These are phyloP conservation scores for Drosophila engyochracea DNA, from an alignment of 2,888 invertebrate species.

Conservation along the genomic window DNA sequence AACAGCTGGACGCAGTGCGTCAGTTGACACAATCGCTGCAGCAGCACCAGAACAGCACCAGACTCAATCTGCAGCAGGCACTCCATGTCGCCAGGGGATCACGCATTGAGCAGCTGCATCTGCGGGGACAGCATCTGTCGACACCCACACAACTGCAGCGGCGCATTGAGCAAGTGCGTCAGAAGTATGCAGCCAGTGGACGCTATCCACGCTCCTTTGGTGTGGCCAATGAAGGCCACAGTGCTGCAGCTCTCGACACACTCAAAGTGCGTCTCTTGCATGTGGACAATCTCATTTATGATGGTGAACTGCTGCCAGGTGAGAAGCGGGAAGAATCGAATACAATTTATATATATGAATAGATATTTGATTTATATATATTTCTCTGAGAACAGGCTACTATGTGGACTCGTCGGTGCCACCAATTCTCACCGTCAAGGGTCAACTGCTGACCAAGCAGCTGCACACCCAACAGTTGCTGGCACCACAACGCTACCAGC, in stretches of 20 bases:
- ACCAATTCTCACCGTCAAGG: constrained; percentile 58
- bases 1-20: constrained; percentile 66
- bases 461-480: constrained; percentile 67
- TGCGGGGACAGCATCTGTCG: constrained; percentile 58
- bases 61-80: constrained; percentile 29
- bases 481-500: constrained; percentile 46
- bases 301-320: constrained; percentile 76
- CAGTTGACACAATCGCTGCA: constrained; percentile 35
- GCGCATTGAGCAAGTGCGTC: constrained; percentile 59
- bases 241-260: constrained; percentile 7
- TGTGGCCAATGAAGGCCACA: constrained; percentile 27
- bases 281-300: constrained; percentile 78
- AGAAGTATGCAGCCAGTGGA: constrained; percentile 22
- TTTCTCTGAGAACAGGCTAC: constrained; percentile 54
- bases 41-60: not conserved
- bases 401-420: constrained; percentile 38
- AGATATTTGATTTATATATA: not conserved
- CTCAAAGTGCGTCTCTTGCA: constrained; percentile 65
- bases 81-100: constrained; percentile 49
- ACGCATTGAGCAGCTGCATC: constrained; percentile 55
- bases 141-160: constrained; percentile 75
- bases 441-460: constrained; percentile 55
- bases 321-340: not conserved
- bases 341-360: not conserved
- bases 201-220: constrained; percentile 61